These are phyloP conservation scores for Mesitornis unicolor DNA, from an alignment of 2,113 vertebrate genomes.

Conservation along the genomic window DNA sequence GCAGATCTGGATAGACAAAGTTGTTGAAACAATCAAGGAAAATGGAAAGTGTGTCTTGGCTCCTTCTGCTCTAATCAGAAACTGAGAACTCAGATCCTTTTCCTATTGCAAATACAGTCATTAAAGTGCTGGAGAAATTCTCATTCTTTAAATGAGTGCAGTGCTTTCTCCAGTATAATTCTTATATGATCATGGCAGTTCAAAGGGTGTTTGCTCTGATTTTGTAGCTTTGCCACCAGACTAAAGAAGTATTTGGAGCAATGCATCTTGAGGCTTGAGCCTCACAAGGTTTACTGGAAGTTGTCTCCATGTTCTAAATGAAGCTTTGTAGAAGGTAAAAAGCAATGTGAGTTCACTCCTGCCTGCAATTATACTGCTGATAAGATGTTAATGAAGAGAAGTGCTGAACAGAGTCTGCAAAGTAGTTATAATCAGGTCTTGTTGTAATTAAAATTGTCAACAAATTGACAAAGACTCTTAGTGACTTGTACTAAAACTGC, in stretches of 20 bases:
- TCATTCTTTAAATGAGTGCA: background rate
- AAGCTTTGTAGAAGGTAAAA: background rate
- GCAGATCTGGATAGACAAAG: background rate
- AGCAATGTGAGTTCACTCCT: background rate
- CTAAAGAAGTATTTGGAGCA: background rate
- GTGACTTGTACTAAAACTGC: background rate
- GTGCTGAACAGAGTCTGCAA: background rate
- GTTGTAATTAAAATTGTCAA: constrained; percentile 61
- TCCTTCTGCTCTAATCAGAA: background rate
- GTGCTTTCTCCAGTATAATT: background rate
- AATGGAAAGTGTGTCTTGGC: fast-evolving
- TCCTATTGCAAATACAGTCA: background rate
- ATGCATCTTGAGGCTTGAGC: background rate
- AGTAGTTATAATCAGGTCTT: constrained; percentile 35
- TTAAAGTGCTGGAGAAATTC: background rate
- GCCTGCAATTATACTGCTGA: constrained; percentile 32
- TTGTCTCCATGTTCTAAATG: background rate
- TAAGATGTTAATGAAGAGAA: constrained; percentile 61
- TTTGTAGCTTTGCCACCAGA: background rate
- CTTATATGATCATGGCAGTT: background rate
- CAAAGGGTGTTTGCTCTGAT: background rate
- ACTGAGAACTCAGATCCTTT: background rate
- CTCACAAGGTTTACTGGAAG: background rate
- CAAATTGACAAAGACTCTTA: constrained; percentile 29
- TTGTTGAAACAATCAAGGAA: background rate